These are phyloP conservation scores for Thaumetopoea pityocampa DNA, from an alignment of 1,140 invertebrate species.

Conservation along the genomic window DNA sequence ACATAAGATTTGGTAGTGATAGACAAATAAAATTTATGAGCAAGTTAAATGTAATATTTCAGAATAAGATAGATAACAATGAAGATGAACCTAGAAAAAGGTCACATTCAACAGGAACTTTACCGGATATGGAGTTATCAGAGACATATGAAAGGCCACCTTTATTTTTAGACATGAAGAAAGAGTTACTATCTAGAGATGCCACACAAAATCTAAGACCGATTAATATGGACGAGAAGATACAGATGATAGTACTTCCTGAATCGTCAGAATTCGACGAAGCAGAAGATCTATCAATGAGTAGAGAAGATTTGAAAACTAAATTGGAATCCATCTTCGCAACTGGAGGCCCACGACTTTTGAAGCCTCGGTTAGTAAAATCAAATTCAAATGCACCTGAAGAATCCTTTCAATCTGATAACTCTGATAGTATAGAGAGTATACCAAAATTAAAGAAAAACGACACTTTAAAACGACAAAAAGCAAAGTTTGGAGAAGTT, in stretches of 20 bases:
- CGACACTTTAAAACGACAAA: slow-evolving; percentile 58
- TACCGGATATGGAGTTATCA: slow-evolving; percentile 36
- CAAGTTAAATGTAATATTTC: slow-evolving; percentile 56
- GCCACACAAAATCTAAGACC: slow-evolving; percentile 35
- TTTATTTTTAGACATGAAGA: slow-evolving; percentile 50
- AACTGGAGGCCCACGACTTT: slow-evolving; percentile 44
- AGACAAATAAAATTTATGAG: slow-evolving; percentile 63
- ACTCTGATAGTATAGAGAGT: slow-evolving; percentile 53
- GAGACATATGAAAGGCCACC: slow-evolving; percentile 30
- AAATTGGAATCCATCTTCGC: slow-evolving; percentile 61
- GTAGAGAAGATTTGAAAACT: slow-evolving; percentile 53
- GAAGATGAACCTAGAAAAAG: slow-evolving; percentile 44
- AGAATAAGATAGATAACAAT: slow-evolving; percentile 48
- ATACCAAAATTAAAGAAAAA: slow-evolving; percentile 55
- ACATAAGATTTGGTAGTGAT: slow-evolving; percentile 59
- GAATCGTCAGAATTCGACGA: slow-evolving; percentile 30
- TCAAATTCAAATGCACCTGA: slow-evolving; percentile 61
- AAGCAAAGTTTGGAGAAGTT: slow-evolving; percentile 56
- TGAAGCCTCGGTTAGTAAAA: slow-evolving; percentile 50
- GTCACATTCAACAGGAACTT: slow-evolving; percentile 53
- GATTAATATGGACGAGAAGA: slow-evolving; percentile 26
- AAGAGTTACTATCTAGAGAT: slow-evolving; percentile 42
- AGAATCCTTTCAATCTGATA: slow-evolving; percentile 49
- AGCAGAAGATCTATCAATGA: slow-evolving; percentile 43
- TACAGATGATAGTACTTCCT: slow-evolving; percentile 11